Evolutionary conservation across 2,797 vertebrate species (phyloP), one percentile per base, ranked within the genome.

Genomic region (Mastacembelus armatus): DNA sequence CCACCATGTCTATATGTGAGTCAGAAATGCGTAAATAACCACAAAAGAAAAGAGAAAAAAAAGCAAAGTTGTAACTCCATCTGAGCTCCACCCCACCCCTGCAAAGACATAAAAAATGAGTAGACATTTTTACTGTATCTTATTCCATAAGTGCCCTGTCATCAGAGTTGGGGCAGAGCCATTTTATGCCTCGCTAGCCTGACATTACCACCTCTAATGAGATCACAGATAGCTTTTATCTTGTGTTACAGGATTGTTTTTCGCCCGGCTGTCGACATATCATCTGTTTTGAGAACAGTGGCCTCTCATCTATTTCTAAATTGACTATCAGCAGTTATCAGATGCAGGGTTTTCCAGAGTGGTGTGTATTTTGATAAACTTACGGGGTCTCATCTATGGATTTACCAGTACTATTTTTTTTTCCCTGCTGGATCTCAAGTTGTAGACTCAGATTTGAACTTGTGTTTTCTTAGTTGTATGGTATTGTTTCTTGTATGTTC

Each of bases 181-280:
- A 85, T 84, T 88, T 84, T 78, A 71, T 85, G 80, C 78, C 80
- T 71, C 22, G 44, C 80, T 68, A 68, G 79, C 72, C 70, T 87
- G 81, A 90, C 83, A 89, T 88, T 83, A 85, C 74, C 81, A 77
- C 76, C 66, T 76, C 79, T 90, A 89, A 90, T 90, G 87, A 90
- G 84, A 86, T 90, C 85, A 84, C 78, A 85, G 83, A 89, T 89
- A 70, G 81, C 81, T 74, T 85, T 85, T 86, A 84, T 91, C 87
- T 91, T 12, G 42, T 68, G 80, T 90, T 88, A 87, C 88, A 56
- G 85, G 80, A 87, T 90, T 85, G 80, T 88, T 81, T 91, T 92
- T 84, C 80, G 59, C 85, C 72, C 63, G 19, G 66, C 80, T 89
- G 84, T 87, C 59, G 60, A 89, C 83, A 71, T 52, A 57, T 79